Evolutionary conservation across 1,140 invertebrate genomes (phyloP).

Genomic region (Branchinecta lindahli): DNA sequence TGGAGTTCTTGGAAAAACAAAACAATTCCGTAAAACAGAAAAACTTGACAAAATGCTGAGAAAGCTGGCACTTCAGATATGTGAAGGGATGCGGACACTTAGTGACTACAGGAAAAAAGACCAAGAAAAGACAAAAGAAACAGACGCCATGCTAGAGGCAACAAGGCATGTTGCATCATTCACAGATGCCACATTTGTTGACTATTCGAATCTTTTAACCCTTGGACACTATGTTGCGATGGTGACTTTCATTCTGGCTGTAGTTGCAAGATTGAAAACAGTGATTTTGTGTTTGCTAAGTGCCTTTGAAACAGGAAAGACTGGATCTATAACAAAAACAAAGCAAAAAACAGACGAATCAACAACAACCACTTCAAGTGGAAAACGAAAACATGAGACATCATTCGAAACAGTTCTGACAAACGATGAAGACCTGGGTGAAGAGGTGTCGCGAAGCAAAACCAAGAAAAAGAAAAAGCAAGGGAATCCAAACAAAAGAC

Average conservation of each 20-base stretch:
- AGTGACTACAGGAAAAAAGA: not conserved
- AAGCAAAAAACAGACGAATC: too few relatives aligned
- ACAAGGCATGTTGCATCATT: not conserved
- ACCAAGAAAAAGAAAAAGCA: not conserved
- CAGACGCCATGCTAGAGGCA: too few relatives aligned
- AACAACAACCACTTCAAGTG: too few relatives aligned
- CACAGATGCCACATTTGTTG: not conserved
- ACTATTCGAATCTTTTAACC: not conserved
- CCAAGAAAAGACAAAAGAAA: too few relatives aligned
- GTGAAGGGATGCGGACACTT: not conserved
- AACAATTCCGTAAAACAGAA: not conserved
- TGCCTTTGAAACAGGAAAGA: not conserved
- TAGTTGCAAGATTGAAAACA: not conserved
- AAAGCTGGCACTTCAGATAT: not conserved
- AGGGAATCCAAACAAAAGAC: not conserved
- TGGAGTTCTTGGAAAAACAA: not conserved
- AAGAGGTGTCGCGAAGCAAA: not conserved
- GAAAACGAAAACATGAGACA: too few relatives aligned
- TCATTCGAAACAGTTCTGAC: too few relatives aligned
- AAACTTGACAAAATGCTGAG: not conserved
- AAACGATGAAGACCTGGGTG: not conserved
- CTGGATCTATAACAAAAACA: too few relatives aligned
- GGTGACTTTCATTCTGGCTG: not conserved
- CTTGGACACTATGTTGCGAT: not conserved
- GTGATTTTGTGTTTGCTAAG: not conserved